Conservation (phyloP, 2,888 invertebrate genomes). For the Apocheima hispidaria region DNA sequence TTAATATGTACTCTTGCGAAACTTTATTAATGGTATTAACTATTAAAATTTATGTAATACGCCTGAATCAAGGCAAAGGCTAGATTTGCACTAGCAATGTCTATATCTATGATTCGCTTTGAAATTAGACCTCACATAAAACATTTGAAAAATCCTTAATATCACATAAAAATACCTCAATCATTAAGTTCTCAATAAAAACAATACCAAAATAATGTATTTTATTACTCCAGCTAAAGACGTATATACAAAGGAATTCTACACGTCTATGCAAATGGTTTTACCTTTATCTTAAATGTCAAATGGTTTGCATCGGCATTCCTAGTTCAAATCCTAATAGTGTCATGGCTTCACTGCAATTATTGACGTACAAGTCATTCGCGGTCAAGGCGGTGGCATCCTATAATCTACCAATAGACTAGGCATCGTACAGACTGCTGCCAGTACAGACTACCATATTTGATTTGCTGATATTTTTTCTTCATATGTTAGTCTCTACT, state of each 20-base stretch:
- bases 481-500: background rate
- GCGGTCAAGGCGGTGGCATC: slow-evolving; percentile 80
- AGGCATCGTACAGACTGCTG: background rate
- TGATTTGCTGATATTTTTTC: background rate
- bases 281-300: slow-evolving; percentile 54
- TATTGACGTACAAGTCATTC: slow-evolving; percentile 56
- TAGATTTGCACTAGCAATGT: background rate
- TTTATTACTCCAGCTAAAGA: slow-evolving; percentile 29
- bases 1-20: slow-evolving; percentile 46
- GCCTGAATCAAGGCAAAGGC: background rate
- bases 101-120: background rate
- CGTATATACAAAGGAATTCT: slow-evolving; percentile 48
- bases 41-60: slow-evolving; percentile 2
- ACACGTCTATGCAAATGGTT: slow-evolving; percentile 43
- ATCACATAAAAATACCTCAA: slow-evolving; percentile 4
- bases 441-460: slow-evolving; percentile 12
- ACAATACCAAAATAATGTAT: slow-evolving; percentile 3
- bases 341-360: slow-evolving; percentile 71
- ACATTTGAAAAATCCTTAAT: too few species aligned
- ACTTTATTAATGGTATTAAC: slow-evolving; percentile 24
- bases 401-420: slow-evolving; percentile 37
- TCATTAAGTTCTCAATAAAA: slow-evolving; percentile 16
- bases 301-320: slow-evolving; percentile 50
- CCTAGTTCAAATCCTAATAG: slow-evolving; percentile 61
- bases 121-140: too few species aligned